Evolutionary conservation across 2,113 vertebrate genomes (phyloP), one percentile per base, ranked within the genome.

Genomic region (Hyaena hyaena): DNA sequence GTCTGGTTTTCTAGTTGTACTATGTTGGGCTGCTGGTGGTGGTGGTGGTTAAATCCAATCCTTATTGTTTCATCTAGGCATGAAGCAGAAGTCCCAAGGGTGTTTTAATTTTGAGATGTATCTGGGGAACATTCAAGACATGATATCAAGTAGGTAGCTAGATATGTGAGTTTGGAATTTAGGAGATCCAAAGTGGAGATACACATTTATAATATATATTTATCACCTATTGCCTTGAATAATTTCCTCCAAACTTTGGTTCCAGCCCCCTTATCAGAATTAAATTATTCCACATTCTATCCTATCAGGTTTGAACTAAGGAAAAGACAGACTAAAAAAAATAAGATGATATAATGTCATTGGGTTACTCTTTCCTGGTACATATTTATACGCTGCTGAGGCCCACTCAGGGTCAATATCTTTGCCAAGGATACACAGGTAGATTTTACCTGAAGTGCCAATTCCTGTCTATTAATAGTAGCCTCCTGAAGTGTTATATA

Each of bases 381-480:
- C 39, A 24, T 65, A 65, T 88, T 81, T 81, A 9, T 65, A 81
- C 71, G 16, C 31, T 81, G 39, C 43, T 35, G 80, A 80, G 10
- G 11, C 11, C n/a, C 80, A 39, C 45, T 3, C 14, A 86, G 16
- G 39, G 14, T 91, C 43, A 93, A 5, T 71, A 65, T 39, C 45
- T 93, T 89, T 77, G 66, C 77, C 71, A 96, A 97, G 58, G 1
- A 93, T 86, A 83, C 45, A 48, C n/a, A 94, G 87, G 11, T 65
- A 48, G 39, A 71, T 88, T 92, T 95, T 93, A 61, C 48, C 17
- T 21, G 66, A 88, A 65, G 45, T 85, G 85, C 63, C 77, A 93
- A 16, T 71, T 88, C 1, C 55, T 83, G 4, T 48, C 85, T 91
- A 73, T 95, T 88, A 91, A 89, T 77, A 96, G 58, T 14, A 69